phyloP scores from a whole-genome alignment of 2,888 invertebrate genomes.

The Eledone cirrhosa region DNA sequence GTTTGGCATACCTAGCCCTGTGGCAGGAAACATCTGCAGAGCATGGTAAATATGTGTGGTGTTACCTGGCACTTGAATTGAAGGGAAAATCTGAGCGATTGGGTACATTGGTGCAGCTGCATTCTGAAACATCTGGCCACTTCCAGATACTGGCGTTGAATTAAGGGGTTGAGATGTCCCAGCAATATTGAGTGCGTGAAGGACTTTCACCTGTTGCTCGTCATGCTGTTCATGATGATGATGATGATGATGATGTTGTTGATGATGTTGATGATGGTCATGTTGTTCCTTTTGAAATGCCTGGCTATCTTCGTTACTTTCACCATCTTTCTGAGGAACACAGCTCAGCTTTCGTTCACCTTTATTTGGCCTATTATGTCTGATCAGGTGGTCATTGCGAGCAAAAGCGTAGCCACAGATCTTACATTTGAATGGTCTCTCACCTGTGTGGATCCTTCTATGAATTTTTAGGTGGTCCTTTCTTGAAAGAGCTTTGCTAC shows the following conservation, averaged over 20 bases:
- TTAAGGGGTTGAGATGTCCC: neutral
- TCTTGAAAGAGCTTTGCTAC: slow-evolving; percentile 20
- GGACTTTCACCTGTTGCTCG: neutral
- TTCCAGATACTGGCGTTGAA: neutral
- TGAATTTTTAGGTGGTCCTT: slow-evolving; percentile 14
- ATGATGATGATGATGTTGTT: neutral
- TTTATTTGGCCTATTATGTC: slow-evolving; percentile 13
- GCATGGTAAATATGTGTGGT: slow-evolving; percentile 9
- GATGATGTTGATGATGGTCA: neutral
- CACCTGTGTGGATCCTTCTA: slow-evolving; percentile 27
- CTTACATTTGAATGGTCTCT: slow-evolving; percentile 28
- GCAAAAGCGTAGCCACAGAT: slow-evolving; percentile 22
- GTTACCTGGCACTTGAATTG: slow-evolving; percentile 1
- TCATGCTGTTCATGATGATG: neutral
- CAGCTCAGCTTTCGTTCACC: slow-evolving; percentile 22
- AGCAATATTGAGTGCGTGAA: neutral
- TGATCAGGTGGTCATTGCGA: neutral
- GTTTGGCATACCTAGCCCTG: neutral
- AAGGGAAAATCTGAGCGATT: slow-evolving; percentile 8
- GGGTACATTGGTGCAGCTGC: slow-evolving; percentile 11
- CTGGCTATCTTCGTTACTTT: neutral
- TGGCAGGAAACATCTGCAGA: neutral
- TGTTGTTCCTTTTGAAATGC: neutral
- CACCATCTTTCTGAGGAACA: neutral
- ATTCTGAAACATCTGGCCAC: neutral